Conservation (phyloP, 2,888 invertebrate species). For the Zhengitettix transpicula region DNA sequence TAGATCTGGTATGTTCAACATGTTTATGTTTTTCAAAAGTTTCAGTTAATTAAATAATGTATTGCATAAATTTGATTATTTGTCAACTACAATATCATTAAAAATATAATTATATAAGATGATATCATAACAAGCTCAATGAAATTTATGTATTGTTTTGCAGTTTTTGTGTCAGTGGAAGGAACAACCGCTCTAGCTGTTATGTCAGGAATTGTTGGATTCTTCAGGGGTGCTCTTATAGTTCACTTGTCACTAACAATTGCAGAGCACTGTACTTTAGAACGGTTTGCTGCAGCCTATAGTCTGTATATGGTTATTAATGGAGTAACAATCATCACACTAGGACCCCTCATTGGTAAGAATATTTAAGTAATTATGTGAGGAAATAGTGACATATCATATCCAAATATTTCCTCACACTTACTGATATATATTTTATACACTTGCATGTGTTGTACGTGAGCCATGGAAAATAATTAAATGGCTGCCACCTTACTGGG, state of each 20-base stretch:
- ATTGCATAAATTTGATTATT: background rate
- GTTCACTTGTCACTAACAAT: conserved; percentile 6
- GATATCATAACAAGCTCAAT: too few species aligned
- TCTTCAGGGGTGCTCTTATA: conserved; percentile 7
- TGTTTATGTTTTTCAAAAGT: too few species aligned
- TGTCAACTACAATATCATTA: background rate
- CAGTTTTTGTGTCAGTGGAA: conserved; percentile 4
- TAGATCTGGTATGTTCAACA: conserved; percentile 39
- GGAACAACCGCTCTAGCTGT: conserved; percentile 2
- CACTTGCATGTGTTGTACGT: background rate
- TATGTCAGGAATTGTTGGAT: conserved; percentile 7
- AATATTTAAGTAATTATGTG: background rate
- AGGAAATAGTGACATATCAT: background rate
- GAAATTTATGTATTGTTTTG: too few species aligned
- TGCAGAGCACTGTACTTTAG: conserved; percentile 7
- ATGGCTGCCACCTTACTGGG: too few species aligned
- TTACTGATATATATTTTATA: background rate
- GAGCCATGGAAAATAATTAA: too few species aligned
- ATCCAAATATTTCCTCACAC: background rate
- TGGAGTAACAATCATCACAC: conserved; percentile 5
- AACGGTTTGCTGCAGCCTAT: conserved; percentile 7
- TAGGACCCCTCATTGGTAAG: conserved; percentile 14
- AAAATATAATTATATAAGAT: background rate
- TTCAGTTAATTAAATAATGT: background rate
- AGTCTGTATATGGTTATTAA: conserved; percentile 9